phyloP scores from a whole-genome alignment of 2,888 invertebrate species.

The Nemapogon koenigi region DNA sequence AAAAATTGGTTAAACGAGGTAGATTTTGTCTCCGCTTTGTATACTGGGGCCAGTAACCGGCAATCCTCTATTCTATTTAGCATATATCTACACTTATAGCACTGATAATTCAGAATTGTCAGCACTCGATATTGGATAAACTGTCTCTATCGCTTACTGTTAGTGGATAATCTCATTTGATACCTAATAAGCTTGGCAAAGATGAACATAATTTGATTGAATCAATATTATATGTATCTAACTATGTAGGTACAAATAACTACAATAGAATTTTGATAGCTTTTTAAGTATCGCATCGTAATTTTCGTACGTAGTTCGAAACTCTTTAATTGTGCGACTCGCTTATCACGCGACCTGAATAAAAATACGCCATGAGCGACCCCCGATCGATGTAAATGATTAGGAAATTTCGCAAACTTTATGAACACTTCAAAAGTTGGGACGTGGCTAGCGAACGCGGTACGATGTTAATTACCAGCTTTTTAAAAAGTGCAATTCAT shows the following conservation, averaged over 20 bases:
- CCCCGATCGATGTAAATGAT: slow-evolving; percentile 51
- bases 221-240: background rate
- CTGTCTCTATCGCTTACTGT: too few species aligned
- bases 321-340: slow-evolving; percentile 8
- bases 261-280: slow-evolving; percentile 1
- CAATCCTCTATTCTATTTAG: too few species aligned
- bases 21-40: too few species aligned
- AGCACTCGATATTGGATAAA: too few species aligned
- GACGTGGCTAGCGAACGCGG: slow-evolving; percentile 38
- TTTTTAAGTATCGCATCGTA: slow-evolving; percentile 9
- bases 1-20: too few species aligned
- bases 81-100: too few species aligned
- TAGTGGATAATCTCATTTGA: too few species aligned
- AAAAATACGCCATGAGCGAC: slow-evolving; percentile 22
- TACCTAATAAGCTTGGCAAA: too few species aligned
- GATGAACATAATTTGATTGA: background rate
- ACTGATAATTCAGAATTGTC: too few species aligned
- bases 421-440: slow-evolving; percentile 51
- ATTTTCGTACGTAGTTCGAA: slow-evolving; percentile 3
- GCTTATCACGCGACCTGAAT: slow-evolving; percentile 16
- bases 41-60: too few species aligned
- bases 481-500: slow-evolving; percentile 61
- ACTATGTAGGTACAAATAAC: too few species aligned
- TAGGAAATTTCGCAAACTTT: slow-evolving; percentile 49
- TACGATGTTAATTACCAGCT: slow-evolving; percentile 59